Conservation (phyloP, 35 echinoderm and acorn worm genomes). For the Heliocidaris erythrogramma region DNA sequence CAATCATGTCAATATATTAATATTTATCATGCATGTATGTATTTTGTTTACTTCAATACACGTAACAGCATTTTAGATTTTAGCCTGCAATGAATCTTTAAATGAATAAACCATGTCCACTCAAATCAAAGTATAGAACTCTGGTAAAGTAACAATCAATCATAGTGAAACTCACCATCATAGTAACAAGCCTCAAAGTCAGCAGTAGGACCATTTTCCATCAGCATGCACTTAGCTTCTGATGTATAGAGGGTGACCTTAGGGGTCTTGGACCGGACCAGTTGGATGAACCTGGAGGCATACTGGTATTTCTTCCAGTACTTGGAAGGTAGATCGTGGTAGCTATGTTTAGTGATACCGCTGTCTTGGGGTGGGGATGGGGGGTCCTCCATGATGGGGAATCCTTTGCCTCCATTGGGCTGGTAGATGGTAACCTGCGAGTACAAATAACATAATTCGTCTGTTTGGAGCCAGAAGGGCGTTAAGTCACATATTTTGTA, state of each 20-base stretch:
- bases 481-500: no score
- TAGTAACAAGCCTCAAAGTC: constrained; percentile 94
- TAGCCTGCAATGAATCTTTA: no score
- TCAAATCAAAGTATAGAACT: no score
- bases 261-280: constrained; percentile 84
- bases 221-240: constrained; percentile 93
- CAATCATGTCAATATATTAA: no score
- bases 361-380: constrained; percentile 72
- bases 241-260: constrained; percentile 91
- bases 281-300: constrained; percentile 88
- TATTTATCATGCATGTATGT: no score
- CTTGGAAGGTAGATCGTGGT: constrained; percentile 82
- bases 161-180: constrained; percentile 61
- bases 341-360: constrained; percentile 65
- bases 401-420: constrained; percentile 90
- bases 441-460: background rate
- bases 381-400: constrained; percentile 70
- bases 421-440: constrained; percentile 80
- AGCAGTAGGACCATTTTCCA: constrained; percentile 85
- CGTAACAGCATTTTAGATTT: no score
- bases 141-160: background rate
- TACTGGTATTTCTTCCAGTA: constrained; percentile 99
- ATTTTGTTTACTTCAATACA: no score
- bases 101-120: no score
- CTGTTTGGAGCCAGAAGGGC: no score